phyloP scores from a whole-genome alignment of 1,140 invertebrate species.

The Parasteatoda tepidariorum region DNA sequence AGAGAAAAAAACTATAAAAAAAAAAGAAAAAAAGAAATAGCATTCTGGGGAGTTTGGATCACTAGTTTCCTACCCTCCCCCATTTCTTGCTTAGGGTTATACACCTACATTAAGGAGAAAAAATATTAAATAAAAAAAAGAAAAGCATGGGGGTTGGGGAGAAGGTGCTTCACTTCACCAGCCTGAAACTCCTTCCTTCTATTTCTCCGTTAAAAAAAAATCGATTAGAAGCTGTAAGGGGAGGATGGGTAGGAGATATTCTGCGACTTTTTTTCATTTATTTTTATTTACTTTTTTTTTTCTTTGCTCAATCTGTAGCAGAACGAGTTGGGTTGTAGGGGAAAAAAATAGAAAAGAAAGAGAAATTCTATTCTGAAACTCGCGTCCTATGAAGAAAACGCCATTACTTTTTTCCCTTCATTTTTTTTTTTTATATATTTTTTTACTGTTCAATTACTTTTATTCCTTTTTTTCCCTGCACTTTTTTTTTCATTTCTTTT shows the following conservation, averaged over 20 bases:
- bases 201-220: conserved; percentile 55
- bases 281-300: background rate
- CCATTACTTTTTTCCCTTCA: background rate
- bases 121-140: conserved; percentile 12
- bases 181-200: conserved; percentile 27
- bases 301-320: conserved; percentile 42
- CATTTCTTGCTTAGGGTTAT: conserved; percentile 17
- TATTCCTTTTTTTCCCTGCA: background rate
- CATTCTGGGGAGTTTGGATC: conserved; percentile 29
- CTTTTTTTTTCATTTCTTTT: background rate
- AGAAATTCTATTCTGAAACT: conserved; percentile 53
- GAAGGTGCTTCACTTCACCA: background rate
- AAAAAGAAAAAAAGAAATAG: conserved; percentile 32
- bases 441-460: too few relatives aligned
- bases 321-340: conserved; percentile 16
- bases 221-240: conserved; percentile 23
- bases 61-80: conserved; percentile 5
- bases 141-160: background rate
- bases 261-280: conserved; percentile 19
- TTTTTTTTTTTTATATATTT: conserved; percentile 6
- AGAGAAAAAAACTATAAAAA: conserved; percentile 21
- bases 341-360: conserved; percentile 4
- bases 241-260: background rate
- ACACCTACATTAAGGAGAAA: conserved; percentile 53
- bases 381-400: conserved; percentile 21